phyloP scores from a whole-genome alignment of 2,113 vertebrate species.

The Caracal caracal region DNA sequence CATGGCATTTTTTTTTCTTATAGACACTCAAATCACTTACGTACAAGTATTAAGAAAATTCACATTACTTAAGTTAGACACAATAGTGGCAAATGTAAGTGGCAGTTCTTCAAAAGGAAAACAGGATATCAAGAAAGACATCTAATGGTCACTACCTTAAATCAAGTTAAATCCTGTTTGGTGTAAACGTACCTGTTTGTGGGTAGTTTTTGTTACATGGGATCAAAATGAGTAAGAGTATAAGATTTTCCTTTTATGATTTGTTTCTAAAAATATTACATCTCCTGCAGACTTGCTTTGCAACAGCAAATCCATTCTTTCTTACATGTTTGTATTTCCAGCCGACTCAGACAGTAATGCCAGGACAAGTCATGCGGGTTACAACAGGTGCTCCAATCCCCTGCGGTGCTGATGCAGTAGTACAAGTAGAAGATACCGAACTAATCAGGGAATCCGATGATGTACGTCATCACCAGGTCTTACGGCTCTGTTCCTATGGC shows the following conservation, averaged over 20 bases:
- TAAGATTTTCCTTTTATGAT: slow-evolving; percentile 34
- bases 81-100: not conserved
- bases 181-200: not conserved
- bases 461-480: slow-evolving; percentile 87
- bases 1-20: slow-evolving; percentile 15
- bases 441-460: slow-evolving; percentile 99
- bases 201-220: not conserved
- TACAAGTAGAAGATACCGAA: slow-evolving; percentile 99
- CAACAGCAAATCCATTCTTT: slow-evolving; percentile 18
- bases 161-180: slow-evolving; percentile 12
- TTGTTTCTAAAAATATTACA: slow-evolving; percentile 54
- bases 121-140: not conserved
- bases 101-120: slow-evolving; percentile 37
- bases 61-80: slow-evolving; percentile 23
- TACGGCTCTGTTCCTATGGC: slow-evolving; percentile 3
- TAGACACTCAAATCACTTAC: not conserved
- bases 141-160: slow-evolving; percentile 27
- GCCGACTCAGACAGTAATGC: slow-evolving; percentile 99
- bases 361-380: slow-evolving; percentile 99
- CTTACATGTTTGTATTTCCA: slow-evolving; percentile 78
- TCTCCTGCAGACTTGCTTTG: slow-evolving; percentile 30
- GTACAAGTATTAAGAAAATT: slow-evolving; percentile 10
- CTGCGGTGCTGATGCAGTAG: slow-evolving; percentile 98
- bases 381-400: slow-evolving; percentile 99
- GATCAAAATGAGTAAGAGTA: slow-evolving; percentile 26